Base-by-base conservation (phyloP, 2,888 invertebrate genomes). In the Chrysolina haemoptera region DNA sequence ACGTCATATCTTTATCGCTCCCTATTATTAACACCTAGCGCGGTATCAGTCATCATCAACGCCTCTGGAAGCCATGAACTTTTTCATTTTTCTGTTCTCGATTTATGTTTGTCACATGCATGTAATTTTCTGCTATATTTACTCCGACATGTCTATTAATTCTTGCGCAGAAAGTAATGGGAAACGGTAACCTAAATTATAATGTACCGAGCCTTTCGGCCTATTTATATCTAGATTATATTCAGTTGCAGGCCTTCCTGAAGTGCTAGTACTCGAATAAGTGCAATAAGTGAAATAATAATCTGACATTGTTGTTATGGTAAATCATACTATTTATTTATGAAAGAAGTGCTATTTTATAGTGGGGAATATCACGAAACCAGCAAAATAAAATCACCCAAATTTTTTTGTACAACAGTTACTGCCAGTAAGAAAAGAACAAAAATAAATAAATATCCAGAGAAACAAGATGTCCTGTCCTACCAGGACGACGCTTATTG, bases 81-180 rank as follows among this genome's bases (percentile, higher is more conserved):
- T 59, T 59, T 35, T 35, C n/a, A 27, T 59, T 27, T 59, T 59
- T 59, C 35, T 35, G 35, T 66, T 12, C 22, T 66, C 22, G 66
- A 66, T 66, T 66, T 48, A 66, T 66, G 66, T 50, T 27, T 48
- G 66, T 66, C 66, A 66, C 66, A 50, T 66, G 66, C 66, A 50
- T 50, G 50, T 66, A 66, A 66, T 66, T 66, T 66, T 27, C 48
- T 48, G 48, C 66, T 50, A 50, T 66, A 66, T 48, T 66, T 66
- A 66, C 50, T 48, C 66, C 35, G 66, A 50, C 66, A 27, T 66
- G 43, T 66, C 50, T 66, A 66, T 66, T 66, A 43, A 50, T 50
- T 66, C 48, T 50, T 59, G 59, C 59, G n/a, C n/a, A 35, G 35
- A 14, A 59, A 59, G 22, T 59, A 9, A 59, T 59, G 59, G 10